Evolutionary conservation across 2,113 vertebrate genomes (phyloP), one percentile per base, ranked within the genome.

Genomic region (Lagopus muta): DNA sequence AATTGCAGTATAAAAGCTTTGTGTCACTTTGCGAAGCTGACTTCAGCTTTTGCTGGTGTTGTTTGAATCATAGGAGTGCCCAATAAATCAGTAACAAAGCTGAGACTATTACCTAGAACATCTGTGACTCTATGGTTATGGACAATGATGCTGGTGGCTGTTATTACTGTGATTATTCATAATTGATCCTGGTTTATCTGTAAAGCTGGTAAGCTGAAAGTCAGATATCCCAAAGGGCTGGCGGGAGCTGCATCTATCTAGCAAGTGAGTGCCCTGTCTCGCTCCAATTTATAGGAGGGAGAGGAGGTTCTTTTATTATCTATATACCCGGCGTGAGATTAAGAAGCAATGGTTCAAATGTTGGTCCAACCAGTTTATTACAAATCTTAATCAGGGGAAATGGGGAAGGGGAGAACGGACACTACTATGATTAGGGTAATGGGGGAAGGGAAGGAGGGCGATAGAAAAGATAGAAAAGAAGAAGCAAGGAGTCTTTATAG

Each of bases 101-200:
- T n/a, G 30, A 18, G 65, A 2, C 24, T 22, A 8, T 7, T 61
- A 8, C 45, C 20, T 34, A 4, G 14, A 73, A 5, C 28, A 13
- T 45, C 16, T 3, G 24, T 28, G 54, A 28, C 17, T 64, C 55
- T 28, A 11, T 38, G 13, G 19, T 12, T 65, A 2, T 5, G 14
- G 18, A 3, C 30, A 3, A 3, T 64, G 47, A 6, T 3, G 2
- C 25, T 32, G 6, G 25, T 28, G 6, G 30, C n/a, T 21, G 21
- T 58, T 28, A 3, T 20, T 83, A 21, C 52, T 24, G 3, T 17
- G 80, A 1, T 74, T 36, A 22, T 74, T 71, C 40, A 20, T 27
- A 6, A 17, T 18, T 48, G 66, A 1, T 8, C 40, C 14, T 15
- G 13, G 1, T 50, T 8, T 64, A 6, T 47, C 69, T 25, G 73